Conservation (phyloP, 2,113 vertebrate species). For the Orthonyx spaldingii region DNA sequence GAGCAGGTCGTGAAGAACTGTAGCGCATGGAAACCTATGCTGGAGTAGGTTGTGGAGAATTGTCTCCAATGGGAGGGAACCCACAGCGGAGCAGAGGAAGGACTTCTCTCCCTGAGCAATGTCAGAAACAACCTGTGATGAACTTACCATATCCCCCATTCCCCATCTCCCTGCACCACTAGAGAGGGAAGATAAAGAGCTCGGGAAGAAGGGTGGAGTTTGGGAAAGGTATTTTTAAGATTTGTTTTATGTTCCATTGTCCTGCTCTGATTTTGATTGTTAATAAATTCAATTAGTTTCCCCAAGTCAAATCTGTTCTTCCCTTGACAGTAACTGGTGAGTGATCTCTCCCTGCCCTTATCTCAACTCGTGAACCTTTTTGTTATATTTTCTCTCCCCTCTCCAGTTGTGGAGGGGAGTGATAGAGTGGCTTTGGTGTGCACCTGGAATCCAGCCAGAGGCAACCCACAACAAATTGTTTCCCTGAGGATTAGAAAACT, state of each 20-base stretch:
- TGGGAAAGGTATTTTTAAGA: not conserved
- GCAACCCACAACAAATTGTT: not conserved
- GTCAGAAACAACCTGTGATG: not conserved
- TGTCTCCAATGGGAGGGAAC: not conserved
- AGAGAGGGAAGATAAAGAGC: not conserved
- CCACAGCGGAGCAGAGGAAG: not conserved
- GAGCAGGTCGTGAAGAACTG: not conserved
- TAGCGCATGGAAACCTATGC: not conserved
- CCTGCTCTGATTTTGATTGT: not conserved
- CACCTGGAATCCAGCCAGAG: not conserved
- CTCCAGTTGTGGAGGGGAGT: not conserved
- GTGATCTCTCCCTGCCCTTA: not conserved
- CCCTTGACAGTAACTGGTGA: not conserved
- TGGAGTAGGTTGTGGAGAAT: not conserved
- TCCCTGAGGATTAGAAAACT: not conserved
- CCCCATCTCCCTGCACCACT: not conserved
- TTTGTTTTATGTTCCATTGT: not conserved
- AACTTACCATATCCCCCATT: not conserved
- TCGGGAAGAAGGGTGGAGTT: accelerated
- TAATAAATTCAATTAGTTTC: not conserved
- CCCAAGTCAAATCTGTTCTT: not conserved
- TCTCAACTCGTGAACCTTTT: not conserved
- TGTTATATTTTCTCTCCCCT: not conserved
- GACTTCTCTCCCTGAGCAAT: not conserved
- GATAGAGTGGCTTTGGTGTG: not conserved